Percentiles rank a stretch among this genome's conserved stretches.
phyloP scores from a whole-genome alignment of 1,140 invertebrate genomes.

The Himalopsyche phryganea region DNA sequence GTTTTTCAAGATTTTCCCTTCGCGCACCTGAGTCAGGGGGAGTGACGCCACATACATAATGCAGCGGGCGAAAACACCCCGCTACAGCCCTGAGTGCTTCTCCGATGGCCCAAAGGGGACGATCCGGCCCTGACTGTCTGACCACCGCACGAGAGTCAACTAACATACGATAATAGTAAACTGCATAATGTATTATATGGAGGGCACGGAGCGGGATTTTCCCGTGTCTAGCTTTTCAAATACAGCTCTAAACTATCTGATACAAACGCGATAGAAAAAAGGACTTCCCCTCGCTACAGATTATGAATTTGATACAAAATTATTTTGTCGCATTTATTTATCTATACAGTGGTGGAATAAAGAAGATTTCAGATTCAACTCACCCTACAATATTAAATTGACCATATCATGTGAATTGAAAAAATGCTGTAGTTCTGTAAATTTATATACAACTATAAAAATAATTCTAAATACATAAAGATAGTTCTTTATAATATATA shows the following conservation, averaged over 20 bases:
- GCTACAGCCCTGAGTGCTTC: background rate
- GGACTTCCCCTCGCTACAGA: no score
- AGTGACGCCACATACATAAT: constrained; percentile 4
- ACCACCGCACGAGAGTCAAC: constrained; percentile 4
- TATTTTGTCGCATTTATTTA: no score
- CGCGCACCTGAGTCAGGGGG: constrained; percentile 14
- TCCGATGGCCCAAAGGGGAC: constrained; percentile 8
- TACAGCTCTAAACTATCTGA: constrained; percentile 5
- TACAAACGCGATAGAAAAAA: background rate
- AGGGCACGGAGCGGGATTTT: background rate
- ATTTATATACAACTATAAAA: no score
- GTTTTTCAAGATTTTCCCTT: constrained; percentile 16
- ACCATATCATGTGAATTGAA: no score
- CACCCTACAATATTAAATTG: no score
- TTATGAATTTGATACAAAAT: no score
- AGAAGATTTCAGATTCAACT: no score
- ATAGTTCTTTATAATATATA: no score
- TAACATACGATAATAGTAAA: constrained; percentile 30
- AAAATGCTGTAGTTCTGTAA: no score
- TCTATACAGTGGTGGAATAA: no score
- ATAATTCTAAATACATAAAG: no score
- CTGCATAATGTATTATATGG: constrained; percentile 29
- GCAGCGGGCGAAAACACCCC: background rate
- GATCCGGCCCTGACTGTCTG: constrained; percentile 9
- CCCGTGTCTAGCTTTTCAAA: constrained; percentile 8